Evolutionary conservation across 2,888 invertebrate species (phyloP), one percentile per base, ranked within the genome.

Genomic region (Trichopoda pennipes): DNA sequence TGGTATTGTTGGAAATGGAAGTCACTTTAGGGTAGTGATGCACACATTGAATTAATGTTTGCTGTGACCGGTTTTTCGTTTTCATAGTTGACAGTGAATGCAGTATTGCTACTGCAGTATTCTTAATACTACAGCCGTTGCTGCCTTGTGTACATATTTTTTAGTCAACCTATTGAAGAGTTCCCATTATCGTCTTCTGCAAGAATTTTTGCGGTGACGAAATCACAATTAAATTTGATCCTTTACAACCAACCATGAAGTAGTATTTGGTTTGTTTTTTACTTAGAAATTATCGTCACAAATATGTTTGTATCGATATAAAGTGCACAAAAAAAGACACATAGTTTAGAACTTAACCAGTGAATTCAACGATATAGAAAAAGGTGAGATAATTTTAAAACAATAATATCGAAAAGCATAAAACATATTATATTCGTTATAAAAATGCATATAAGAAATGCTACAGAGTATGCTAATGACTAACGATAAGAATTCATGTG

Each of bases 181-280:
- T 56, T 68, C 63, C 77, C 80, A 69, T 75, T 76, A 84, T 64
- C 70, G 53, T 63, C 60, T 63, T 73, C 60, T 61, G 42, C 58
- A 74, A 76, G 51, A 51, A 49, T 63, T 56, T 79, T 58, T 66
- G 60, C 60, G 60, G 70, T 69, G 81, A 72, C 84, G 80, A 81
- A 85, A 81, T 83, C 82, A 81, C 84, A 85, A 85, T 85, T 84
- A 84, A 83, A 68, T 53, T 19, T 63, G 49, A 28, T 58, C 78
- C 82, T 77, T 70, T 76, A 80, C 76, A 63, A 56, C 66, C 72
- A 68, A 68, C 56, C 72, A 81, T 76, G 61, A 70, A 76, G 61
- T 38, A 60, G 19, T 66, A 14, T 16, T 58, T 38, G 35, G 4
- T 12, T 1, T 38, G 3, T 38, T 38, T 38, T 12, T 38, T 38